These are phyloP conservation scores for Felis chaus DNA, from an alignment of 2,113 vertebrate genomes.

Conservation along the genomic window DNA sequence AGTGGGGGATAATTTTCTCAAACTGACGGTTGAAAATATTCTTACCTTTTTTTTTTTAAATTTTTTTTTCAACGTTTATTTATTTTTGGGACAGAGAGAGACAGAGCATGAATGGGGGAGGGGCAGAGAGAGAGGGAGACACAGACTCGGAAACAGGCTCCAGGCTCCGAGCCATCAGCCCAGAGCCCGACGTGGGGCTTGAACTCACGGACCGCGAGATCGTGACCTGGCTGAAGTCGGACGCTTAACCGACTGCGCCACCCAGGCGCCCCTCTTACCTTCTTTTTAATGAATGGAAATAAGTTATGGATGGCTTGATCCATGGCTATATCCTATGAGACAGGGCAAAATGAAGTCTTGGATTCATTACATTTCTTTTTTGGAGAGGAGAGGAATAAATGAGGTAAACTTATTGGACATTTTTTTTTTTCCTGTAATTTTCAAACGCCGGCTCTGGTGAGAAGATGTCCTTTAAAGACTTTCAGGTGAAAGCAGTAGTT, in stretches of 20 bases:
- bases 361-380: not conserved
- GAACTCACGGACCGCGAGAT: too few species aligned
- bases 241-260: too few species aligned
- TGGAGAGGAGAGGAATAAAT: not conserved
- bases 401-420: not conserved
- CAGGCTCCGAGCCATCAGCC: too few species aligned
- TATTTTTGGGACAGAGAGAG: too few species aligned
- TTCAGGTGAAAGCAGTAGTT: not conserved
- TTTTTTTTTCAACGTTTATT: too few species aligned
- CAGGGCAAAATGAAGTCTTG: not conserved
- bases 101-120: too few species aligned
- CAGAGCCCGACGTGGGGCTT: too few species aligned
- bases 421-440: not conserved
- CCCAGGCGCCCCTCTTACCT: too few species aligned
- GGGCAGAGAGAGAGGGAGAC: too few species aligned
- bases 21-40: not conserved
- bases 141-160: too few species aligned
- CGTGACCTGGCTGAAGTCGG: too few species aligned
- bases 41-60: slow-evolving; percentile 2
- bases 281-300: not conserved
- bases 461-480: slow-evolving; percentile 42
- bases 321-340: not conserved
- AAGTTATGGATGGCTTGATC: not conserved
- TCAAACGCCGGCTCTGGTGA: not conserved
- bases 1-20: not conserved